Evolutionary conservation across 2,797 vertebrate genomes (phyloP).

Genomic region (Vespertilio murinus): DNA sequence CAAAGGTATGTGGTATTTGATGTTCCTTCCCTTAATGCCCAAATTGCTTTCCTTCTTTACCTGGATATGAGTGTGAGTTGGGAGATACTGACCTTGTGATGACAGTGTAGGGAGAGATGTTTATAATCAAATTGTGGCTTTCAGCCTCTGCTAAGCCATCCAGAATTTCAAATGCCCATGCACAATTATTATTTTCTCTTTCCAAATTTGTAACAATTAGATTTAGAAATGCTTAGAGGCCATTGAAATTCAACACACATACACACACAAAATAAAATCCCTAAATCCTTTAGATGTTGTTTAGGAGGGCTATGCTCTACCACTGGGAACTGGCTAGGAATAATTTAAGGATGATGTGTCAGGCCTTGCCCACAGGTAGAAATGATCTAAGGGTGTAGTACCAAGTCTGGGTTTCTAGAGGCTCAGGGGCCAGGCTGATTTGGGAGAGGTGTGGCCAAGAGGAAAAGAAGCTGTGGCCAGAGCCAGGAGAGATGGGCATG

Average conservation of each 20-base stretch:
- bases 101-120: neutral
- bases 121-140: neutral
- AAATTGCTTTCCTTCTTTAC: neutral
- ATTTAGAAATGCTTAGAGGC: constrained; percentile 31
- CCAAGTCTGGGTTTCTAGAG: neutral
- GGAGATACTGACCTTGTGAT: neutral
- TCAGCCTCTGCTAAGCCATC: neutral
- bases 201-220: constrained; percentile 43
- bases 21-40: neutral
- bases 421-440: neutral
- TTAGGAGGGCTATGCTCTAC: neutral
- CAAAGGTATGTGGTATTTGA: neutral
- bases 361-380: neutral
- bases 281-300: neutral
- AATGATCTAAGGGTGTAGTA: neutral
- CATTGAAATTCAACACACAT: constrained; percentile 23
- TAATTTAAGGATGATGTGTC: neutral
- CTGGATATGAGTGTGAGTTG: neutral
- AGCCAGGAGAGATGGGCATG: neutral
- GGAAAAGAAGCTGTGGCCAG: neutral
- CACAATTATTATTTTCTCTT: constrained; percentile 8
- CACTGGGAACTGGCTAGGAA: neutral
- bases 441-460: neutral
- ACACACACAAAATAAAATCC: constrained; percentile 6
- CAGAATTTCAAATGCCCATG: neutral